Evolutionary conservation across 2,888 invertebrate species (phyloP), one percentile per base, ranked within the genome.

Genomic region (Endotricha flammealis): DNA sequence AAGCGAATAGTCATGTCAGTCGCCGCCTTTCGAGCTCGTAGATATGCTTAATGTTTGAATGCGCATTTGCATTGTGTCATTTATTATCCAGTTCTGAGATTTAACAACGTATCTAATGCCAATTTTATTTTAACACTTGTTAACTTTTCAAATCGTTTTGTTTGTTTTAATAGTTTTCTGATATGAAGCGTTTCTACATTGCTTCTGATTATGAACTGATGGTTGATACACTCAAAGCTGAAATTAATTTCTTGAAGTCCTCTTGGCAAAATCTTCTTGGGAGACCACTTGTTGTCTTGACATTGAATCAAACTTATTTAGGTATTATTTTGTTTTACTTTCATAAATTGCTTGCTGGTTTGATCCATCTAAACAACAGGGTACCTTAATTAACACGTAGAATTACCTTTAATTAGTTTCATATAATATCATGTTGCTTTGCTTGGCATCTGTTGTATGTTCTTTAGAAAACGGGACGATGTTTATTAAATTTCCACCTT

Each of bases 231-330:
- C 94, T 97, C 89, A 96, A 96, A 90, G 95, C 95, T 61, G 97
- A 98, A 89, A 94, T 98, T 72, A 95, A 96, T 90, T 98, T 97
- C 91, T 92, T 98, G 89, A 97, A 98, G 90, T 95, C 95, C 64
- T 96, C 96, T 83, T 99, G 99, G 99, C 96, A 96, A 89, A 95
- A 95, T 87, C 95, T 97, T 88, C 91, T 98, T 73, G 99, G 99
- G 65, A 91, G 99, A 64, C 99, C 99, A 46, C 91, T 97, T 71
- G 95, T 98, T 79, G 95, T 96, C 54, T 91, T 98, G 89, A 92
- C 93, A 74, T 90, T 95, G 89, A 93, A 93, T 90, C 92, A 92
- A 85, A 90, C 93, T 77, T 94, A 96, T 78, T 90, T 96, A 94
- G 96, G 96, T 96, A 93, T 57, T 66, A 39, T 59, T 61, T 60